Conservation (phyloP, 1,140 invertebrate species). For the Myzus persicae region DNA sequence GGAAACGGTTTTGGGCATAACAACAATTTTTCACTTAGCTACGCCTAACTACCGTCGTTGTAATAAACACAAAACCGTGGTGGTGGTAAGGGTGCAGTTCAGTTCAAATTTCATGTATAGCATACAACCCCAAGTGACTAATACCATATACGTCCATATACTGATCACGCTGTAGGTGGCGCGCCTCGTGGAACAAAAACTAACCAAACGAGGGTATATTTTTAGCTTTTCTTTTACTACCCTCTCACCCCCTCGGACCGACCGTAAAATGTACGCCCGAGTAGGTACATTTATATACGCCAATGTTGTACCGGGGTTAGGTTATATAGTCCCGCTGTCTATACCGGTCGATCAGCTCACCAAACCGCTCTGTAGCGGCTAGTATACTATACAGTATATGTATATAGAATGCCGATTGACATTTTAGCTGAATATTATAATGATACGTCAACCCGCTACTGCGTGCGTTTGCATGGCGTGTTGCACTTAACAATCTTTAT, state of each 20-base stretch:
- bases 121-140: background rate
- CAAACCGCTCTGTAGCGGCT: background rate
- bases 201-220: background rate
- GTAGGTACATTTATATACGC: background rate
- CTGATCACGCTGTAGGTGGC: background rate
- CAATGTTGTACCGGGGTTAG: background rate
- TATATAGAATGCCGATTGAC: too few relatives aligned
- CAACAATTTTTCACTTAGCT: background rate
- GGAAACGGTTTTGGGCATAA: background rate
- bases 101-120: background rate
- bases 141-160: background rate
- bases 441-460: background rate
- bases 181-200: slow-evolving; percentile 35
- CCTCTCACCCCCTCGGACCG: background rate
- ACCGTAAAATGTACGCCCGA: background rate
- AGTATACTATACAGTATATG: too few relatives aligned
- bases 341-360: background rate
- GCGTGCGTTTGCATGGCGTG: too few relatives aligned
- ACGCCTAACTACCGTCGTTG: background rate
- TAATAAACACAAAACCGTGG: background rate
- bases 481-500: background rate
- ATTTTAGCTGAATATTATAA: background rate
- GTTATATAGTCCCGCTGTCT: background rate
- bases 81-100: background rate
- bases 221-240: background rate